Evolutionary conservation across 2,113 vertebrate species (phyloP).

Genomic region (Lucifuga dentata): DNA sequence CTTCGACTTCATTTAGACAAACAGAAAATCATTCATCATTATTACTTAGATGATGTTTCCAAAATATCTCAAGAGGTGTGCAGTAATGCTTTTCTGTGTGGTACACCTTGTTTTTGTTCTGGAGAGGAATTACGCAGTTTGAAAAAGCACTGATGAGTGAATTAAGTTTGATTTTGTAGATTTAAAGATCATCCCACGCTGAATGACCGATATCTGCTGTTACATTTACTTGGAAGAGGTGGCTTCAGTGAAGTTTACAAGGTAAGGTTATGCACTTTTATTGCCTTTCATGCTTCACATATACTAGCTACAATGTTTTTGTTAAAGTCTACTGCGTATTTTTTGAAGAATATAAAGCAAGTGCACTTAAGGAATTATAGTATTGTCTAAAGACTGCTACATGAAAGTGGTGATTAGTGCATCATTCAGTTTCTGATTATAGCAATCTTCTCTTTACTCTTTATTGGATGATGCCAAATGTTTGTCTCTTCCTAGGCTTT

Average conservation of each 20-base stretch:
- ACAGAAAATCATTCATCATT: no score
- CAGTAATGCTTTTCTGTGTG: neutral
- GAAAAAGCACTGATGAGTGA: neutral
- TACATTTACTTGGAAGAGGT: conserved; percentile 94
- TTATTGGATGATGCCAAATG: neutral
- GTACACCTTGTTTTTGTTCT: neutral
- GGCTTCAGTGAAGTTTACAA: conserved; percentile 99
- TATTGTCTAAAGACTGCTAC: no score
- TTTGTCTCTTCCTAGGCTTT: conserved; percentile 86
- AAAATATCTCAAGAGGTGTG: no score
- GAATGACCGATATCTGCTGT: conserved; percentile 94
- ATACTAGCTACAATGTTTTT: neutral
- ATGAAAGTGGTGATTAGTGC: no score
- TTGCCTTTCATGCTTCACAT: neutral
- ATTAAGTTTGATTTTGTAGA: conserved; percentile 70
- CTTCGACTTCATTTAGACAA: neutral
- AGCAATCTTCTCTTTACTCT: neutral
- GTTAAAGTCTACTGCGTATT: neutral
- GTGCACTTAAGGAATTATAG: neutral
- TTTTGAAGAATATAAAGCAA: neutral
- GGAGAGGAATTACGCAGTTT: neutral
- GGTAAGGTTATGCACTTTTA: conserved; percentile 72
- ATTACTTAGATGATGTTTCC: no score
- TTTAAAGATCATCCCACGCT: conserved; percentile 97
- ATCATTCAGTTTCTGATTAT: neutral